These are phyloP conservation scores for Mesoclemmys tuberculata DNA, from an alignment of 2,113 vertebrate genomes.

Conservation along the genomic window DNA sequence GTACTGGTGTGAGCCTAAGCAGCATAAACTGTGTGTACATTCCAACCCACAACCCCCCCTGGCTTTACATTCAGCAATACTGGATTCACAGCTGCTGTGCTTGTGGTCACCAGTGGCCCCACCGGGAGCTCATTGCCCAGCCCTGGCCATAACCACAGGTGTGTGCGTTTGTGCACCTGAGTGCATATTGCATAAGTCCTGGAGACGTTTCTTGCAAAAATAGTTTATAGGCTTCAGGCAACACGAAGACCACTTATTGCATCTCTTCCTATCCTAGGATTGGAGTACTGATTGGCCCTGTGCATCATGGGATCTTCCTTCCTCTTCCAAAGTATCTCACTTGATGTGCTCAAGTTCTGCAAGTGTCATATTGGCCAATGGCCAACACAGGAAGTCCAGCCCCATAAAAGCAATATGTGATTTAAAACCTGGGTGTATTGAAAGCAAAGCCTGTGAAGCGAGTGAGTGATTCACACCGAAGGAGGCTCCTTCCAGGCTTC, in stretches of 20 bases:
- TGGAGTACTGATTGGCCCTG: constrained; percentile 43
- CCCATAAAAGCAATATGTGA: neutral
- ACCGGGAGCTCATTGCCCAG: neutral
- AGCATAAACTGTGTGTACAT: neutral
- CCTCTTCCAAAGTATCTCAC: neutral
- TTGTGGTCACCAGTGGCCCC: neutral
- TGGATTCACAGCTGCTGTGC: neutral
- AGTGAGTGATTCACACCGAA: neutral
- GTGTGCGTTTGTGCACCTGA: neutral
- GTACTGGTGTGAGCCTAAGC: neutral
- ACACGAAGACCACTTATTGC: constrained; percentile 60
- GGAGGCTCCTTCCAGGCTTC: neutral
- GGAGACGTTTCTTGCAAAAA: constrained; percentile 18
- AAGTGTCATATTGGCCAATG: neutral
- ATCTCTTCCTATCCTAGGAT: constrained; percentile 34
- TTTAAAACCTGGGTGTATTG: neutral
- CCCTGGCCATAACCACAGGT: neutral
- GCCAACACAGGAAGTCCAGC: rapidly evolving
- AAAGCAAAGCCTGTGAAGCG: neutral
- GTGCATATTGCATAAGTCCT: neutral
- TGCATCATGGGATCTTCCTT: constrained; percentile 21
- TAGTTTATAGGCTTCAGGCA: constrained; percentile 67
- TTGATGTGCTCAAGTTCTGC: neutral
- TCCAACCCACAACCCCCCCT: neutral
- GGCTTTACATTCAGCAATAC: neutral